Base-by-base conservation (phyloP, 2,888 invertebrate species). In the Biston betularia region DNA sequence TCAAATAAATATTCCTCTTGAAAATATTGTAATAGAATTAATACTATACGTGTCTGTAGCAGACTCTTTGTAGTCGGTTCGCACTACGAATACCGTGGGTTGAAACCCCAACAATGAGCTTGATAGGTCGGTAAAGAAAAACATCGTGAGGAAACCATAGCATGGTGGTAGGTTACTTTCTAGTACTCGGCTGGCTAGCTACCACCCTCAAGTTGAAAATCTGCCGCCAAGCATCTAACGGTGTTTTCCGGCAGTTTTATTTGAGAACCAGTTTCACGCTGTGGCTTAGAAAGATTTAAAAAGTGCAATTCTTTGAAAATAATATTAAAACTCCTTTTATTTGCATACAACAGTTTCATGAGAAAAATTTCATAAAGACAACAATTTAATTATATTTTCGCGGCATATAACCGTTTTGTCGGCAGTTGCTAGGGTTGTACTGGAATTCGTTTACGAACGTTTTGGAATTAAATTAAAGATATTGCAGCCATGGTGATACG, bases 321-420 rank as follows among this genome's bases (percentile, higher is more conserved):
- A 9, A 52, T 24, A 15, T 35, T n/a, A 38, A 54, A 59, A 65
- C 9, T 33, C 44, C 34, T n/a, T 11, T 34, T 55, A 45, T 66
- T 48, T 66, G 24, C 54, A 62, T 35, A 38, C 48, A 61, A 40
- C 56, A 63, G 59, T 68, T 56, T 44, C 56, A 24, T 38, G 50
- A 62, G 35, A 57, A 66, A 66, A 65, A 60, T 15, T 57, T 55
- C 56, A 24, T 24, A 61, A 54, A 46, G 55, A 40, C 45, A 50
- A 68, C 63, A 63, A 68, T 68, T 68, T 60, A 55, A 63, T 68
- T 68, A 60, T 44, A 38, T 38, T 56, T 57, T 46, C 38, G 56
- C 50, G 63, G 49, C 49, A 59, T 44, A 55, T 0, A 63, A 68
- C 55, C 55, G 24, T 60, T 24, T 65, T 60, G 48, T 6, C 38